Base-by-base conservation (phyloP, 1,140 invertebrate genomes). In the Saxidomus purpurata region DNA sequence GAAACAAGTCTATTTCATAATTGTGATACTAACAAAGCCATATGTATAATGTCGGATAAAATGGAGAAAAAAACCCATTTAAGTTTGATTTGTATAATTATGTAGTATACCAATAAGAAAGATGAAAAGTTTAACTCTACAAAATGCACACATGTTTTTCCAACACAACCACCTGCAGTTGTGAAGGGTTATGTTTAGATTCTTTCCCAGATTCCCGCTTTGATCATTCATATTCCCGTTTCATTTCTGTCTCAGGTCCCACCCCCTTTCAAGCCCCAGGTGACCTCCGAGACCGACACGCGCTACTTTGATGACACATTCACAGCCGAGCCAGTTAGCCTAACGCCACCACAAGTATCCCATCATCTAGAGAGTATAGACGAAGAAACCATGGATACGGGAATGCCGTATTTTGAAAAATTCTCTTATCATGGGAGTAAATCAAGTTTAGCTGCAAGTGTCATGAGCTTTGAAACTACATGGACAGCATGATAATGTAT, bases 271-370 rank as follows among this genome's bases (percentile, higher is more conserved):
- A 99, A 99, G 96, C 99, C 99, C 89, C 98, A 98, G 96, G 99
- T 99, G 69, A 98, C 97, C 71, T 98, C 98, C 25, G 99, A 99
- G 94, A 99, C 98, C 47, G 99, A 99, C 96, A 99, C 99, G 40
- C 97, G 98, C 92, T 99, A 99, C 96, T 99, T 99, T 96, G 99
- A 99, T 96, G 97, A 98, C 87, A 98, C 99, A 96, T 99, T 99
- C 96, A 99, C 99, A n/a, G 98, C 98, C 80, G 99, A 99, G 96
- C 98, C 98, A 93, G 99, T 99, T 15, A 98, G 99, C 96, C 96
- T 99, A 71, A 99, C 99, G 86, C 99, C 99, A 59, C 99, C 99
- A 15, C 71, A 80, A 49, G 40, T 67, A 17, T 87, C 85, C 13
- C 87, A 90, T 31, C 83, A 90, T n/a, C 86, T 93, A 15, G 93